Evolutionary conservation across 2,888 invertebrate species (phyloP).

Genomic region (Pardosa pseudoannulata): DNA sequence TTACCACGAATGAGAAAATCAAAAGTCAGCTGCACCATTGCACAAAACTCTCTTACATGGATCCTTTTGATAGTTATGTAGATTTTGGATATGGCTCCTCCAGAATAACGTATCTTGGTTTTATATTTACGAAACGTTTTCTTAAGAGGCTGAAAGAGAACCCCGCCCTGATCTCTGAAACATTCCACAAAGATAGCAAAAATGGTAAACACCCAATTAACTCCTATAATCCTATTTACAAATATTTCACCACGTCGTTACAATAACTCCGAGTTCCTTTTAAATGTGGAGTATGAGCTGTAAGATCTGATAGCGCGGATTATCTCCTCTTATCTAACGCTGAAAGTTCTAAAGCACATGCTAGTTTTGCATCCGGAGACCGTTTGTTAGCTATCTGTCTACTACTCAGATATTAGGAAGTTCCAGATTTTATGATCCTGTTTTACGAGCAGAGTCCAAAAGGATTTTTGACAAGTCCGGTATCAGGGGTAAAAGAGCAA

Average conservation of each 20-base stretch:
- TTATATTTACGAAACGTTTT: too few species aligned
- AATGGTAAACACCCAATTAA: background rate
- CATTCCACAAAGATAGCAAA: background rate
- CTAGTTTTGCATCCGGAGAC: background rate
- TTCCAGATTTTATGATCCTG: background rate
- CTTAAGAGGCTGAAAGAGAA: too few species aligned
- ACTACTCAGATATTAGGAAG: background rate
- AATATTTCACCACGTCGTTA: background rate
- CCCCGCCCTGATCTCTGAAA: background rate
- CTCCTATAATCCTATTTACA: background rate
- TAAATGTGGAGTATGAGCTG: background rate
- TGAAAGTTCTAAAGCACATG: conserved; percentile 10
- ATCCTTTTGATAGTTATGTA: too few species aligned
- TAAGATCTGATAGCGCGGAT: background rate
- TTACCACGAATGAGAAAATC: too few species aligned
- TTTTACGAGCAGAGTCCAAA: background rate
- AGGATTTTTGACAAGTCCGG: too few species aligned
- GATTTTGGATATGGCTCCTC: too few species aligned
- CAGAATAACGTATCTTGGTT: too few species aligned
- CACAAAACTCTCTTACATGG: too few species aligned
- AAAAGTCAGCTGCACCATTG: too few species aligned
- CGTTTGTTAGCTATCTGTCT: background rate
- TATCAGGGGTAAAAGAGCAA: too few species aligned
- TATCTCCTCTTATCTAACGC: background rate
- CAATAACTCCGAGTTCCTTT: background rate